These are phyloP conservation scores for Augochlorella aurata DNA, from an alignment of 2,888 invertebrate species.

Conservation along the genomic window DNA sequence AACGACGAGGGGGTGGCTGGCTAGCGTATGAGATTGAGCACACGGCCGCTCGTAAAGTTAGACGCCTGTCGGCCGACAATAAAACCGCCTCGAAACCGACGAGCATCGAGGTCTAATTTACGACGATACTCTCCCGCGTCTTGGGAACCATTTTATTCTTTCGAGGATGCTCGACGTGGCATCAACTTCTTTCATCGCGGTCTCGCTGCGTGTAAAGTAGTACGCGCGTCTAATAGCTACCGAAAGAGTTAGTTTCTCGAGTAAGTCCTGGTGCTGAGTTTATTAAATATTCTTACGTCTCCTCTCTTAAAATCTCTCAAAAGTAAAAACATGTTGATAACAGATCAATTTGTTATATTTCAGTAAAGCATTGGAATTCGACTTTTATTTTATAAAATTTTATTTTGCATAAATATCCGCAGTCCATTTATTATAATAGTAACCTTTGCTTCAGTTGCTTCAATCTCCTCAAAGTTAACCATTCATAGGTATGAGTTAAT, in stretches of 20 bases:
- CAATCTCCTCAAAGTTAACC: no score
- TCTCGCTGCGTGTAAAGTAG: not conserved
- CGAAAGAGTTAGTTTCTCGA: not conserved
- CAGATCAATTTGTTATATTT: no score
- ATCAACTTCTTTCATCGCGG: slow-evolving; percentile 1
- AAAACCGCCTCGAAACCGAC: slow-evolving; percentile 74
- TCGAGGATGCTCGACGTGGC: slow-evolving; percentile 35
- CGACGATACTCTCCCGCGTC: slow-evolving; percentile 72
- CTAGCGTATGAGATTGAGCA: slow-evolving; percentile 60
- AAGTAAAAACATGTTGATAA: not conserved
- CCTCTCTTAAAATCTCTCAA: not conserved
- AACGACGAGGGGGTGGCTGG: slow-evolving; percentile 37
- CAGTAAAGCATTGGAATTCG: no score
- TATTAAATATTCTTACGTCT: not conserved
- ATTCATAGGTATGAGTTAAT: no score
- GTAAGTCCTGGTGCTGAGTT: not conserved
- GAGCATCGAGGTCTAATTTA: slow-evolving; percentile 78
- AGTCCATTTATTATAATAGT: no score
- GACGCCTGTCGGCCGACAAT: slow-evolving; percentile 79
- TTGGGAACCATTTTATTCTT: slow-evolving; percentile 21
- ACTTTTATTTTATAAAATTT: no score
- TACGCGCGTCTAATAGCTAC: not conserved
- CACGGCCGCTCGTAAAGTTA: slow-evolving; percentile 79
- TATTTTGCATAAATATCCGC: no score
- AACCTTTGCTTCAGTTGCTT: no score